Percentiles rank a stretch among this genome's conserved stretches.
These are phyloP conservation scores for Palythoa grandis DNA, from an alignment of 92 coral and sea anemone species.

Conservation along the genomic window DNA sequence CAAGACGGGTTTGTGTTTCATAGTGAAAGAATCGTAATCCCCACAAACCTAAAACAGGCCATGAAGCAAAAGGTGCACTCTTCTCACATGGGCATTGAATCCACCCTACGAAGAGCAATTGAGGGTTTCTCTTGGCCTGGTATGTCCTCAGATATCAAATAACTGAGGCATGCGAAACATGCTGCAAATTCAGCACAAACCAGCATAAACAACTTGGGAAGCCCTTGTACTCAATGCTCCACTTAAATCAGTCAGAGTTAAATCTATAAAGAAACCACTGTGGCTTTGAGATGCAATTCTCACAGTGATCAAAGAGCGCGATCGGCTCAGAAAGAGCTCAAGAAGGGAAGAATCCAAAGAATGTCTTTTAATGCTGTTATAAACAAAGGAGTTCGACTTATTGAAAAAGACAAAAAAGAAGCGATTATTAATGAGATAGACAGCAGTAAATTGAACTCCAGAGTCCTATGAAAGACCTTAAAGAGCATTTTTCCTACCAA, in stretches of 20 bases:
- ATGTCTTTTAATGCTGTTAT: conserved; percentile 53
- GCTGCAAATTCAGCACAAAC: too few relatives aligned
- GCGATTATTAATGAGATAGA: conserved; percentile 48
- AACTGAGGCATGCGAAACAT: too few relatives aligned
- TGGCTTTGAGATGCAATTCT: conserved; percentile 56
- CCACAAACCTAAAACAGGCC: too few relatives aligned
- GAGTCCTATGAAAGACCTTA: conserved; percentile 50
- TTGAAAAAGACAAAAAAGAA: conserved; percentile 55
- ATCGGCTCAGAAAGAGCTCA: conserved; percentile 51
- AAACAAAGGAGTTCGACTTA: conserved; percentile 55
- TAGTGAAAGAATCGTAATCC: too few relatives aligned
- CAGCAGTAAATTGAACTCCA: conserved; percentile 52
- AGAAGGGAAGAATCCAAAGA: conserved; percentile 46
- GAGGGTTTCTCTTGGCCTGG: too few relatives aligned
- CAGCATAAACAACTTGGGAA: conserved; percentile 42
- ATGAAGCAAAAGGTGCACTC: too few relatives aligned
- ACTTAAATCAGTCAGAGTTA: conserved; percentile 36
- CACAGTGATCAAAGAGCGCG: conserved; percentile 43
- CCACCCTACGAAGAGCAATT: too few relatives aligned
- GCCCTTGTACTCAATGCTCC: conserved; percentile 40
- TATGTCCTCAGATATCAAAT: too few relatives aligned
- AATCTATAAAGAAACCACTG: conserved; percentile 46
- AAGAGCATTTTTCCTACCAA: conserved; percentile 59
- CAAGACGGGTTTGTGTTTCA: too few relatives aligned
- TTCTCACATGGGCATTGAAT: too few relatives aligned